Evolutionary conservation across 1,140 invertebrate genomes (phyloP), one percentile per base, ranked within the genome.

Genomic region (Episyrphus balteatus): DNA sequence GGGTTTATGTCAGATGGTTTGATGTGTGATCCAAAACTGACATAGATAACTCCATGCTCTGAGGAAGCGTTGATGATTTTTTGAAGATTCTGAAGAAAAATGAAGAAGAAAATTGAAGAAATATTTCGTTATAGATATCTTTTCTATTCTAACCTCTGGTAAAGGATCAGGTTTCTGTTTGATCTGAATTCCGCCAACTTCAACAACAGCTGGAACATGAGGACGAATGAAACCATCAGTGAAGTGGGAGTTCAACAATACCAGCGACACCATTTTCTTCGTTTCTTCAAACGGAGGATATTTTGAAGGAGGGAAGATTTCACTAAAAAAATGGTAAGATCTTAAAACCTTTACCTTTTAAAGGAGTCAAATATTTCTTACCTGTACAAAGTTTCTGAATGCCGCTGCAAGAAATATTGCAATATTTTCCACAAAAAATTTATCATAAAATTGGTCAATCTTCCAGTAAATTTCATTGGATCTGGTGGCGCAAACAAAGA

Each of bases 21-120:
- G 0, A 74, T 50, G 42, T 70, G 73, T 7, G 71, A 70, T 3
- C 79, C 78, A 32, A 80, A 65, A 52, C 75, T 77, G 48, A 81
- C 73, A 45, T 75, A 76, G 39, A 81, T 70, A 11, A 74, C 70
- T 2, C 77, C 77, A 21, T 74, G 55, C 5, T 66, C 57, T 10
- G 54, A 50, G n/a, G n/a, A n/a, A n/a, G n/a, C n/a, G n/a, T n/a
- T n/a, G n/a, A n/a, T n/a, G n/a, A 13, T 61, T 56, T 32, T 74
- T 69, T 15, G 79, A 44, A 47, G 68, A 74, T 5, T 65, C 49
- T 58, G 75, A 51, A 13, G 76, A 49, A 46, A 76, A 69, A 69
- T 73, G 45, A 43, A 46, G 42, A 45, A 17, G 42, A 55, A 57
- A 42, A 13, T 8, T 19, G 19, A 17, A 58, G 55, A 15, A 18